These are phyloP conservation scores for Tipula helvola DNA, from an alignment of 2,888 invertebrate species.

Conservation along the genomic window DNA sequence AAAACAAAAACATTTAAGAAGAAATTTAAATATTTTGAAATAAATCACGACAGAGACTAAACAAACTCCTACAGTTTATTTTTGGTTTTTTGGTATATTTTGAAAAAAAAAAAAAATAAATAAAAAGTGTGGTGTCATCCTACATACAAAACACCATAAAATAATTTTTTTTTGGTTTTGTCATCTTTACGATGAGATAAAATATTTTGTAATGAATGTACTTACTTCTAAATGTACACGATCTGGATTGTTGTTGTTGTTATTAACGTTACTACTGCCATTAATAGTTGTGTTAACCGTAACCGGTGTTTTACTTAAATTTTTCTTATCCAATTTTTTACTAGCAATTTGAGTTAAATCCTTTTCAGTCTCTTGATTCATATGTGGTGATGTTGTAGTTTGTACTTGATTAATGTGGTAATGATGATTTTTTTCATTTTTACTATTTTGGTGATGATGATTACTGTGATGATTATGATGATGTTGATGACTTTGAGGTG, in stretches of 20 bases:
- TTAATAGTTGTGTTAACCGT: not conserved
- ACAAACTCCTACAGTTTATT: conserved; percentile 5
- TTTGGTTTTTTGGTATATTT: not conserved
- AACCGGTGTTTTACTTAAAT: not conserved
- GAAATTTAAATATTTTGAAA: not conserved
- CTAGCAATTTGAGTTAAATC: not conserved
- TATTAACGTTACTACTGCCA: not conserved
- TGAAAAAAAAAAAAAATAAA: not conserved
- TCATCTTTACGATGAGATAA: not conserved
- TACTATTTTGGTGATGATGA: conserved; percentile 14
- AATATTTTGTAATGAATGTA: conserved; percentile 6
- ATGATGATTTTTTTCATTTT: conserved; percentile 10
- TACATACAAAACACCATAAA: not conserved
- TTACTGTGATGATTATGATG: conserved; percentile 18
- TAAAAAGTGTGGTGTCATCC: not conserved
- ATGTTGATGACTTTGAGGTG: conserved; percentile 21
- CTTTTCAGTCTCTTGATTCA: not conserved
- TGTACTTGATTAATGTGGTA: conserved; percentile 12
- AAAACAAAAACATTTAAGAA: not conserved
- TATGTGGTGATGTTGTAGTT: not conserved
- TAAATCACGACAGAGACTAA: not conserved
- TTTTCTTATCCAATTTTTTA: not conserved
- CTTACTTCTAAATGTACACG: conserved; percentile 34
- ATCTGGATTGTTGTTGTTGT: conserved; percentile 18
- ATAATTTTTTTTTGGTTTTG: not conserved